Conservation (phyloP, 2,113 vertebrate species). For the Limnothrissa miodon region DNA sequence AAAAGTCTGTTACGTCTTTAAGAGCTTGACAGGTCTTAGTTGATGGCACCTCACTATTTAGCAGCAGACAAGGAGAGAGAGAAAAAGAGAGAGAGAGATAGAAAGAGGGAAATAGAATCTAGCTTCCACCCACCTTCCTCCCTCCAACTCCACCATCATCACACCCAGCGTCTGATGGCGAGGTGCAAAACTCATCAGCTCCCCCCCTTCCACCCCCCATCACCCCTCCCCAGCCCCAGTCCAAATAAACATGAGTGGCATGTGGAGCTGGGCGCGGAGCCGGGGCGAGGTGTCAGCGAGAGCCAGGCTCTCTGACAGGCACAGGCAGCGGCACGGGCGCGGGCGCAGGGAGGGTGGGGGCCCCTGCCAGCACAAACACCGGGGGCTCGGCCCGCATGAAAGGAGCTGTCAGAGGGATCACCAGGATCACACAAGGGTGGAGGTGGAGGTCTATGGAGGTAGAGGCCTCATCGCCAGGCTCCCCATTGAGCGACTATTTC, state of each 20-base stretch:
- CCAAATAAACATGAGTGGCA: conserved; percentile 61
- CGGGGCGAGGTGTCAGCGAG: neutral
- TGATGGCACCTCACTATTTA: conserved; percentile 6
- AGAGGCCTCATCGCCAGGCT: neutral
- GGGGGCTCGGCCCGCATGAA: conserved; percentile 69
- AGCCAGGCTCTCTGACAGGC: neutral
- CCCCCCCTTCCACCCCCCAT: no score
- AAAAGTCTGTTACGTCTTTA: neutral
- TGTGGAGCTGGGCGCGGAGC: neutral
- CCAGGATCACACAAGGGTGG: neutral
- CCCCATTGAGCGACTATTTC: neutral
- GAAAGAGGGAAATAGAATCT: conserved; percentile 34
- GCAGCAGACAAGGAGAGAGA: neutral
- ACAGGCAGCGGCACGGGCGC: neutral
- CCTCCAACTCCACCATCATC: no score
- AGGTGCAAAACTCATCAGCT: conserved; percentile 63
- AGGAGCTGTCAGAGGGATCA: conserved; percentile 73
- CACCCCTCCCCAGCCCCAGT: no score
- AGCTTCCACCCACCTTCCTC: neutral
- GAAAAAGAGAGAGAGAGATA: neutral
- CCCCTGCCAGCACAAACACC: conserved; percentile 70
- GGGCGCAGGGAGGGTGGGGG: conserved; percentile 56
- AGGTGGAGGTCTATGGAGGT: no score
- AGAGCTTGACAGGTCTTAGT: conserved; percentile 27
- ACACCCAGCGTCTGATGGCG: neutral